Evolutionary conservation across 1,140 invertebrate species (phyloP).

Genomic region (Tetramorium parvispinum): DNA sequence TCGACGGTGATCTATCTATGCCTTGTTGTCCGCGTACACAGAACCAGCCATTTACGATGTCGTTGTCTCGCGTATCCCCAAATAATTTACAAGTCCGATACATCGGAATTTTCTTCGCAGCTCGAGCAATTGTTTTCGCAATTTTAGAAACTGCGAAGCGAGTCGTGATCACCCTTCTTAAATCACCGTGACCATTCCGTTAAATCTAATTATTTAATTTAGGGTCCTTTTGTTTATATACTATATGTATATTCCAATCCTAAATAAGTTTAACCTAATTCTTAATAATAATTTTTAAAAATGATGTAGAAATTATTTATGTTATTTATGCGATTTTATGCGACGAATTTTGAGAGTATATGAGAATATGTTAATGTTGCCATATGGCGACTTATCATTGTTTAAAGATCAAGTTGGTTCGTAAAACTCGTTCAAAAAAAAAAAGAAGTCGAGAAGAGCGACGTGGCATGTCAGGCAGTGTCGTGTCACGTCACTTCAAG

Average conservation of each 20-base stretch:
- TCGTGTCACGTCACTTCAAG: slow-evolving; percentile 43
- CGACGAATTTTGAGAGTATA: too few relatives aligned
- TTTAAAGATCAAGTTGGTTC: background rate
- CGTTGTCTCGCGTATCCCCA: slow-evolving; percentile 58
- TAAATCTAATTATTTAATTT: slow-evolving; percentile 5
- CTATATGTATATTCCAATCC: background rate
- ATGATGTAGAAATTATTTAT: background rate
- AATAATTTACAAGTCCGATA: slow-evolving; percentile 80
- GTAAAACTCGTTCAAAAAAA: slow-evolving; percentile 17
- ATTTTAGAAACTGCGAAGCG: slow-evolving; percentile 27
- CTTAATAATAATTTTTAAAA: background rate
- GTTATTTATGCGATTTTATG: background rate
- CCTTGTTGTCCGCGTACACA: slow-evolving; percentile 40
- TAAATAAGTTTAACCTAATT: background rate
- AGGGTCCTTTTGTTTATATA: background rate
- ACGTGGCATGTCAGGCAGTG: slow-evolving; percentile 26
- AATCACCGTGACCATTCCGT: background rate
- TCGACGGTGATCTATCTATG: slow-evolving; percentile 61
- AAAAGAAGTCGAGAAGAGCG: slow-evolving; percentile 3
- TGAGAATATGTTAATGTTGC: too few relatives aligned
- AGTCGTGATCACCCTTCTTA: background rate
- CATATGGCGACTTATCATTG: background rate
- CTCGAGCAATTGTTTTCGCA: slow-evolving; percentile 7
- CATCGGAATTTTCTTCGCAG: slow-evolving; percentile 72
- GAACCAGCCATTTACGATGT: slow-evolving; percentile 69